Conservation (phyloP, 2,113 vertebrate species). For the Sisor rabdophorus region DNA sequence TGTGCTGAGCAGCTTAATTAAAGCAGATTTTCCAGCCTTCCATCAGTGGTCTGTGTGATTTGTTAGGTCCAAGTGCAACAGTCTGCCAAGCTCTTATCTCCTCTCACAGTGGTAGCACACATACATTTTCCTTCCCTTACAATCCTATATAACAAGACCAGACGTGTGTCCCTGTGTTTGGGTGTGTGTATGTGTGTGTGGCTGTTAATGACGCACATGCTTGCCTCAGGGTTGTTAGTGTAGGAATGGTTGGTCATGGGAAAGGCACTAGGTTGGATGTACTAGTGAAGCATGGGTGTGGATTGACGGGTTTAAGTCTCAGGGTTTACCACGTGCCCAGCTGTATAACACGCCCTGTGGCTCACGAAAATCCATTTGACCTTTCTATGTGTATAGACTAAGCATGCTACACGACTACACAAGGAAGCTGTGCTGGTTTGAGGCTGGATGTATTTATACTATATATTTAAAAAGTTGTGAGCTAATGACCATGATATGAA, state of each 20-base stretch:
- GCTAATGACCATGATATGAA: slow-evolving; percentile 28
- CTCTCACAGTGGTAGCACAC: slow-evolving; percentile 23
- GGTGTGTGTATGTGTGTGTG: slow-evolving; percentile 20
- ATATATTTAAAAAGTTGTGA: slow-evolving; percentile 40
- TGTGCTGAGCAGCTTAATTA: slow-evolving; percentile 14
- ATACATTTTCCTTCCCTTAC: slow-evolving; percentile 10
- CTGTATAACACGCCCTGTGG: slow-evolving; percentile 50
- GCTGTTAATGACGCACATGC: slow-evolving; percentile 47
- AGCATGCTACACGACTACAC: neutral
- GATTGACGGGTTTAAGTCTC: slow-evolving; percentile 41
- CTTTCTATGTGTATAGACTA: slow-evolving; percentile 16
- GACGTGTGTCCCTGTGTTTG: slow-evolving; percentile 32
- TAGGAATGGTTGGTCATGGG: slow-evolving; percentile 40
- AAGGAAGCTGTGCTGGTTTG: slow-evolving; percentile 35
- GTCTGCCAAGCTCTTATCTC: slow-evolving; percentile 19
- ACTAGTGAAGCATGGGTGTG: slow-evolving; percentile 24
- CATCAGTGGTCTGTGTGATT: slow-evolving; percentile 33
- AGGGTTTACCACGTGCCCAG: slow-evolving; percentile 35
- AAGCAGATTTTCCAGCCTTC: slow-evolving; percentile 33
- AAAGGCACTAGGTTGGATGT: slow-evolving; percentile 24
- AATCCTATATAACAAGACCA: slow-evolving; percentile 34
- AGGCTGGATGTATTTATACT: slow-evolving; percentile 30
- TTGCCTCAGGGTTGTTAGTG: slow-evolving; percentile 37
- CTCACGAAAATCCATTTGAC: slow-evolving; percentile 36
- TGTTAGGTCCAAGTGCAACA: slow-evolving; percentile 27